Percentiles rank a stretch among this genome's conserved stretches.
Evolutionary conservation across 2,888 invertebrate genomes (phyloP).

Genomic region (Tipula lateralis): DNA sequence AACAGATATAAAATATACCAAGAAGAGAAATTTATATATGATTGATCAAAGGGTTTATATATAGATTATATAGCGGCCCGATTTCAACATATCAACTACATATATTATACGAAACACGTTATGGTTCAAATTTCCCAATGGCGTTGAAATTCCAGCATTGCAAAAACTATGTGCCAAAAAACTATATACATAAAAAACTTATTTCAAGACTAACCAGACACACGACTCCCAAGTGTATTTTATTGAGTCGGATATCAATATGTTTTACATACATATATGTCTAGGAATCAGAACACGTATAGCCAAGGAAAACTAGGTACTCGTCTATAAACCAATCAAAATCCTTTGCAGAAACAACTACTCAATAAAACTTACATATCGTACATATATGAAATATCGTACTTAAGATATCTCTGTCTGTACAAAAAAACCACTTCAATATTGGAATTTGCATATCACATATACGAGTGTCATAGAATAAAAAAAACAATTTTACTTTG

Average conservation of each 20-base stretch:
- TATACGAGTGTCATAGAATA: neutral
- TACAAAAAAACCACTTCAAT: neutral
- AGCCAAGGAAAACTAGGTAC: neutral
- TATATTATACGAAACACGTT: neutral
- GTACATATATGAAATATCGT: neutral
- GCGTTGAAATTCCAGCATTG: neutral
- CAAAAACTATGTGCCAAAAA: neutral
- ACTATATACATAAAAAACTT: neutral
- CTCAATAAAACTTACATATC: neutral
- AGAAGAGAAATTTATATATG: slow-evolving; percentile 1
- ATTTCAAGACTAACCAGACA: neutral
- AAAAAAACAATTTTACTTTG: neutral
- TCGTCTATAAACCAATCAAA: neutral
- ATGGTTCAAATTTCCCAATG: neutral
- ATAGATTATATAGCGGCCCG: neutral
- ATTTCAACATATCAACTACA: neutral
- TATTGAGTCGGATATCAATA: neutral
- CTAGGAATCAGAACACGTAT: neutral
- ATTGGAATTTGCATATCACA: slow-evolving; percentile 3
- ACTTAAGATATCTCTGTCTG: neutral
- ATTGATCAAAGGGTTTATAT: slow-evolving; percentile 2
- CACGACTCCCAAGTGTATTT: neutral
- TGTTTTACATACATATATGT: neutral
- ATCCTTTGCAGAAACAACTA: neutral
- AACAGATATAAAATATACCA: neutral